Evolutionary conservation across 1,140 invertebrate genomes (phyloP), one percentile per base, ranked within the genome.

Genomic region (Drosophila tsacasi): DNA sequence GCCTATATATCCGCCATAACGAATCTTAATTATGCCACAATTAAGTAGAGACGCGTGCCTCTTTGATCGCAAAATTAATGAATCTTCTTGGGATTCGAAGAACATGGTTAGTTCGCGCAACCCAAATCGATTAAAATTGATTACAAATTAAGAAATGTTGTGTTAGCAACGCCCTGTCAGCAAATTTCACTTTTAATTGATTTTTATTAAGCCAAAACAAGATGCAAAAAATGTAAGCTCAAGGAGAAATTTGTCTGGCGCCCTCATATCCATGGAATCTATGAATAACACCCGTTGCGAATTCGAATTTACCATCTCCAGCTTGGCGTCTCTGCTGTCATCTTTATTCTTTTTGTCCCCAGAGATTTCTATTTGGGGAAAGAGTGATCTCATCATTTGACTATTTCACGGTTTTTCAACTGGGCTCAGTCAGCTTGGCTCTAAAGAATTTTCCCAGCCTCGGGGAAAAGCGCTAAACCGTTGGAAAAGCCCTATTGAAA

Each of bases 1-100:
- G 74, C 67, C 65, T 73, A 89, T 81, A 83, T 87, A 84, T 89
- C 81, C 81, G 84, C 81, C 75, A 66, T 87, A 81, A 61, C 84
- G 69, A 87, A 87, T 87, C 73, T 79, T 89, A 89, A 87, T 89
- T 83, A 81, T 60, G 79, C 80, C 74, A 59, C 79, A 81, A 83
- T 83, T 77, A 84, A 84, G 66, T 42, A 25, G 25, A 50, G 50
- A 39, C 74, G 85, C 84, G 85, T 90, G 85, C 85, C 68, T 67
- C 19, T 49, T 79, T 73, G 75, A 49, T 47, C 42, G 65, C 52
- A 67, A 84, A 69, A 84, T 84, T 90, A 89, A 90, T 89, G 81
- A 75, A 68, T 79, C 52, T 62, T 65, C 19, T 62, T n/a, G 54
- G 35, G 21, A n/a, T 39, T 57, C 35, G 15, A 57, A 39, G 54